Base-by-base conservation (phyloP, 2,888 invertebrate genomes). In the Chrysolina oricalcia region DNA sequence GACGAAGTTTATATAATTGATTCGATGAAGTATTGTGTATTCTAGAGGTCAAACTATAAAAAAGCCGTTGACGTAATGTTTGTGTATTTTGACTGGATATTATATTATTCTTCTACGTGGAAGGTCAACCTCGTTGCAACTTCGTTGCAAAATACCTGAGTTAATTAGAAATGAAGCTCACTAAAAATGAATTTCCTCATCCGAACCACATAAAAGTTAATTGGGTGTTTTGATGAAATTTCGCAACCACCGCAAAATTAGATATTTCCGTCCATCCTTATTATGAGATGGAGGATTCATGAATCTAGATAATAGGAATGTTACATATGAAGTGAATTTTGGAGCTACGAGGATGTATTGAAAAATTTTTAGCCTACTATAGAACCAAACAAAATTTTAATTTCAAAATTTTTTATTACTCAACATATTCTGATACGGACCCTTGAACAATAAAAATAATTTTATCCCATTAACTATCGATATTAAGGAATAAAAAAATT, bases 1-100 rank as follows among this genome's bases (percentile, higher is more conserved):
- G 46, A 15, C 23, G n/a, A 27, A 53, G 53, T 53, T 65, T 65
- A 43, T 27, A 13, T 59, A 64, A 71, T 40, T 71, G 53, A 56
- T 53, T 27, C 19, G 13, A 19, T 21, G 53, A 13, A 13, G 35
- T 68, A 41, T 15, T 35, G 35, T 13, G 11, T 53, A 17, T 21
- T 23, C 27, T 59, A 27, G 15, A 59, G 59, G 59, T 59, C 35
- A 35, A 59, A 59, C n/a, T 1, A n/a, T 59, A 35, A 59, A 59
- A 59, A 27, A n/a, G n/a, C 15, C 1, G 19, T 35, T 59, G 27
- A 59, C 59, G 59, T 59, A 35, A 59, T 59, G 35, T 35, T 59
- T 59, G 59, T 27, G 27, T 15, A 15, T 15, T 59, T 59, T 27
- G 27, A 35, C 53, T 21, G n/a, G 13, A 59, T 27, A 35, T 35